Conservation (phyloP, 2,113 vertebrate genomes). For the Leptobrachium leishanense region DNA sequence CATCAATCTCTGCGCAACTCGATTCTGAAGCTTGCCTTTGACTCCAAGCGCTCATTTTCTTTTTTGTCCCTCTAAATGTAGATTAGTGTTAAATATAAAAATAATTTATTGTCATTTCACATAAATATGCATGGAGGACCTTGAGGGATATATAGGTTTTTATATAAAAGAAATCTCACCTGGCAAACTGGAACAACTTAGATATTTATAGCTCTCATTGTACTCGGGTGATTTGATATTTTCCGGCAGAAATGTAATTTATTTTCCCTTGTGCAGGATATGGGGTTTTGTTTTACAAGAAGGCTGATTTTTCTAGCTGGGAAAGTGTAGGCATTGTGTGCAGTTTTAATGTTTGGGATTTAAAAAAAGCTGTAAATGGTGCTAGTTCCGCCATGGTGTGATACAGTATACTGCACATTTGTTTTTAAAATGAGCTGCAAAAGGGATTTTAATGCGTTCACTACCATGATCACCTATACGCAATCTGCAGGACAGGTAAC, state of each 20-base stretch:
- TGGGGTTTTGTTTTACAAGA: background rate
- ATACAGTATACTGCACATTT: too few species aligned
- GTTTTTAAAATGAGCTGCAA: too few species aligned
- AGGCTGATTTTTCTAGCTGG: too few species aligned
- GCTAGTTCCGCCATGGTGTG: too few species aligned
- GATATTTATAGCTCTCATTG: constrained; percentile 22
- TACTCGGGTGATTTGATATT: background rate
- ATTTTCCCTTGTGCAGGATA: background rate
- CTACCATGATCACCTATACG: too few species aligned
- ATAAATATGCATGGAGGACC: constrained; percentile 22
- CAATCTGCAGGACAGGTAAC: too few species aligned
- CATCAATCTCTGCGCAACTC: background rate
- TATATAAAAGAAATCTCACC: background rate
- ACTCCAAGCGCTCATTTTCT: background rate
- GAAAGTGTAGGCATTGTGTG: background rate
- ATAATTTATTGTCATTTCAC: constrained; percentile 31
- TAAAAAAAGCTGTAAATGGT: background rate
- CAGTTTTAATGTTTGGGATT: background rate
- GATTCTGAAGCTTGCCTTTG: background rate
- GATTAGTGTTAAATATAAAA: constrained; percentile 7
- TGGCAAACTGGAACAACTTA: background rate
- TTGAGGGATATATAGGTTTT: constrained; percentile 7
- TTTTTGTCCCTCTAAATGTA: background rate
- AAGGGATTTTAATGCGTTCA: too few species aligned
- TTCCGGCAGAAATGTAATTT: background rate